These are phyloP conservation scores for Lagria hirta DNA, from an alignment of 2,888 invertebrate species.

Conservation along the genomic window DNA sequence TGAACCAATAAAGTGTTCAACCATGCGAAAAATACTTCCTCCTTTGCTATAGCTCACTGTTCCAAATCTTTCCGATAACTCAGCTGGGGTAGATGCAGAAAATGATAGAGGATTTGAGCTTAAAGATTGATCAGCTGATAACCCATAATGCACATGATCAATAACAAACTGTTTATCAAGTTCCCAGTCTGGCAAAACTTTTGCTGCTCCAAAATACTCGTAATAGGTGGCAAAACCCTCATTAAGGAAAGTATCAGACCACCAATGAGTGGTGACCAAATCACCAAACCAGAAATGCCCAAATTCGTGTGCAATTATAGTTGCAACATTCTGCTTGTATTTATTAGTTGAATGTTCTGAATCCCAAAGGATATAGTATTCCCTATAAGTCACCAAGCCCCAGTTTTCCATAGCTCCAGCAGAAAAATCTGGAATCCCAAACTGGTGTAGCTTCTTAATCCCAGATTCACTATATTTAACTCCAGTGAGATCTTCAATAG, in stretches of 20 bases:
- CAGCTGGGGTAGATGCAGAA: conserved; percentile 14
- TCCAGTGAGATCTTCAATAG: conserved; percentile 44
- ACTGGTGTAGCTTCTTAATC: conserved; percentile 70
- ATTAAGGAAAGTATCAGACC: conserved; percentile 73
- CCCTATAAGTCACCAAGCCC: conserved; percentile 79
- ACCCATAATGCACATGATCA: conserved; percentile 63
- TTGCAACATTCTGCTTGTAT: conserved; percentile 60
- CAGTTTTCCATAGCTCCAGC: conserved; percentile 93
- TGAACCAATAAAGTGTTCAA: conserved; percentile 62
- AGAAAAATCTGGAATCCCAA: conserved; percentile 80
- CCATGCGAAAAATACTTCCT: conserved; percentile 59
- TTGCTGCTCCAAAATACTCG: conserved; percentile 68
- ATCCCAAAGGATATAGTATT: conserved; percentile 33
- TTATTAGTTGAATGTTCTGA: conserved; percentile 25
- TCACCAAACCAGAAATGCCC: conserved; percentile 85
- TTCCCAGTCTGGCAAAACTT: conserved; percentile 57
- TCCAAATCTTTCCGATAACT: conserved; percentile 27
- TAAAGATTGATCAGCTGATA: conserved; percentile 22
- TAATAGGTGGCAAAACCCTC: conserved; percentile 75
- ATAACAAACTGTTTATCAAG: conserved; percentile 67
- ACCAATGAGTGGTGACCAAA: conserved; percentile 72
- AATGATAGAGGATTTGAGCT: conserved; percentile 22
- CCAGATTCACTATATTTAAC: conserved; percentile 39
- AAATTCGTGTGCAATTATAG: conserved; percentile 73
- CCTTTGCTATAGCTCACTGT: conserved; percentile 36